Base-by-base conservation (phyloP, 2,113 vertebrate species). In the Hepsetus odoe region DNA sequence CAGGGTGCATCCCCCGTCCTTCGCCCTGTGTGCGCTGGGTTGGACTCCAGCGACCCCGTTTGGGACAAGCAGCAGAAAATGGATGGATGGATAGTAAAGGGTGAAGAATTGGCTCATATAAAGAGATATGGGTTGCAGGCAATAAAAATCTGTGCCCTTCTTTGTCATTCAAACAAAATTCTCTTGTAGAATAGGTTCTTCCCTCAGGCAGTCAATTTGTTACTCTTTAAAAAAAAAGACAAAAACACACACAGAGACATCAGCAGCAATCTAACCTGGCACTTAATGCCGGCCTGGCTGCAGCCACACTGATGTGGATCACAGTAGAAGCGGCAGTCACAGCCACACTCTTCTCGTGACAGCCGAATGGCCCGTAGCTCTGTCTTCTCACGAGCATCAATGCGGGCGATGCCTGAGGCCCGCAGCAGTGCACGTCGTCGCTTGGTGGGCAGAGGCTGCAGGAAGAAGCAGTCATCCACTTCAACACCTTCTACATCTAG, bases 381-480 rank as follows among this genome's bases (percentile, higher is more conserved):
- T 1, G 95, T 92, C 46, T 98, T 98, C 90, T 99, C 98, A 32
- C 96, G 94, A 0, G 96, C 96, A 4, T 99, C 98, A 0, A 99
- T 99, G 77, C 97, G 91, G 82, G 94, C 94, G 5, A 98, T 95
- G 3, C 98, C 98, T 0, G 98, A 96, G 32, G 97, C 96, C 13
- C 98, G 89, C 13, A 99, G 91, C 53, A 99, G 89, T 0, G 97
- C 96, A 0, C 98, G 93, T 0, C 97, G 96, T 4, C 96, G 91
- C 73, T 98, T 98, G 14, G 97, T 99, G 75, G 98, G 96, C 83
- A 99, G 90, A 0, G 98, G 98, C 90, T 99, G 97, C 33, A 99
- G 94, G 87, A 98, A 99, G 89, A 98, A 99, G 59, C 96, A 99
- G 78, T 99, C 97, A 1, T 98, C 97, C 88, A 98, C 97, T 83